Base-by-base conservation (phyloP, 2,888 invertebrate genomes). In the Pseudoips prasinana region DNA sequence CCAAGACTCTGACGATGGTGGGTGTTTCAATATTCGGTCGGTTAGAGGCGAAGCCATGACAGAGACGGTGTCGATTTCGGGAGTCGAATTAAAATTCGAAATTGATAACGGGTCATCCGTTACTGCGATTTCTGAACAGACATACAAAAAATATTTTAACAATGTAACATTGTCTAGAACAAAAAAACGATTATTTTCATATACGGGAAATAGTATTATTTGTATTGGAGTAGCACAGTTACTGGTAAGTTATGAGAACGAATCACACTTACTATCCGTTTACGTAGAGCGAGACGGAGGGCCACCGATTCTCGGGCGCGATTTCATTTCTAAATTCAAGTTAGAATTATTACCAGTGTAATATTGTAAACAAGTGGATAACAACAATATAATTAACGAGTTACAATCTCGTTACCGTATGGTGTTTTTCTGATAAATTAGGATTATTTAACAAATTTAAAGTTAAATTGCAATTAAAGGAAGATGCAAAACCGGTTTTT, bases 241-340 rank as follows among this genome's bases (percentile, higher is more conserved):
- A 7, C 25, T 44, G 0, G 32, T 52, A 1, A 18, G 11, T 3
- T 58, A 46, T 9, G 14, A 5, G 6, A 38, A 27, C 0, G 23
- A 24, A 25, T 39, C 43, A 5, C 39, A 32, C n/a, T 2, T n/a
- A 0, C 20, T 56, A 1, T 23, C 39, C 14, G 23, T 51, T 0
- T 39, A 46, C 10, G 52, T 57, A 1, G 38, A 57, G 0, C 36
- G 35, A 0, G 35, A 45, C 20, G 53, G 53, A 4, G 55, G 51
- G 0, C 49, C 51, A 5, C 14, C 14, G 5, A 14, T 14, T 3
- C 14, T 14, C 5, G 14, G 14, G 2, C 14, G 14, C 5, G 1
- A 55, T 39, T 56, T 53, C 25, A 43, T 56, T 6, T 31, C 35
- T 0, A 4, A n/a, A 18, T 52, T 47, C 10, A 34, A 39, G 0